Conservation (phyloP, 2,888 invertebrate species). For the Stratiomys singularior region DNA sequence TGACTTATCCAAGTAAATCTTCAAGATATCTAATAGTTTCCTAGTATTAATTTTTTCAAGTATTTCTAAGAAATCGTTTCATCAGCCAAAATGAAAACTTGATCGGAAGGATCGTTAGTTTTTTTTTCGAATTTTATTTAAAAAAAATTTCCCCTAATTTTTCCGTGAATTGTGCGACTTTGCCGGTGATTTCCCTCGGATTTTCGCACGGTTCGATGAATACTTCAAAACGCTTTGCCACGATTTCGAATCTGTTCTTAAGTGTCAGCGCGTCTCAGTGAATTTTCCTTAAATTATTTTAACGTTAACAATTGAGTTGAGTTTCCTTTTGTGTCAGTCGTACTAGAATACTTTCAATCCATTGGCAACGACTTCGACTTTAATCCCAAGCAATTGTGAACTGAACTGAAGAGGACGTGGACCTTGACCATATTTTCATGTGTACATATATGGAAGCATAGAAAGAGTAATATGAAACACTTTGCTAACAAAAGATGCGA, state of each 20-base stretch:
- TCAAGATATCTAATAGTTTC: background rate
- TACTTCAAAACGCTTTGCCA: too few relatives aligned
- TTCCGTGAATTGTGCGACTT: background rate
- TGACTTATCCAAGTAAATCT: background rate
- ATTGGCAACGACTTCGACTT: background rate
- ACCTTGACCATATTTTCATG: conserved; percentile 33
- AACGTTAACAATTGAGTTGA: background rate
- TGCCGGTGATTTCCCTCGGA: background rate
- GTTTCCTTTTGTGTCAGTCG: background rate
- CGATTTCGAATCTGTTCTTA: background rate
- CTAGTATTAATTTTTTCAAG: too few relatives aligned
- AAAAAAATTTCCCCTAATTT: background rate
- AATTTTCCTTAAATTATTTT: background rate
- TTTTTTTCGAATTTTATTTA: background rate
- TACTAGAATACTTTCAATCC: background rate
- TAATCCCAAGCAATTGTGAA: conserved; percentile 1
- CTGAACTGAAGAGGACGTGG: conserved; percentile 18
- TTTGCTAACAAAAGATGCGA: background rate
- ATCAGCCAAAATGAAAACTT: background rate
- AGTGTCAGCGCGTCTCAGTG: background rate
- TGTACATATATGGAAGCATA: background rate
- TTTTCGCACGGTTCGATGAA: too few relatives aligned
- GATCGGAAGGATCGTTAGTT: background rate
- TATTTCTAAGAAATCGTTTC: background rate
- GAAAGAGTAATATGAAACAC: conserved; percentile 19